Conservation (phyloP, 1,140 invertebrate species). For the Brachionus manjavacas region DNA sequence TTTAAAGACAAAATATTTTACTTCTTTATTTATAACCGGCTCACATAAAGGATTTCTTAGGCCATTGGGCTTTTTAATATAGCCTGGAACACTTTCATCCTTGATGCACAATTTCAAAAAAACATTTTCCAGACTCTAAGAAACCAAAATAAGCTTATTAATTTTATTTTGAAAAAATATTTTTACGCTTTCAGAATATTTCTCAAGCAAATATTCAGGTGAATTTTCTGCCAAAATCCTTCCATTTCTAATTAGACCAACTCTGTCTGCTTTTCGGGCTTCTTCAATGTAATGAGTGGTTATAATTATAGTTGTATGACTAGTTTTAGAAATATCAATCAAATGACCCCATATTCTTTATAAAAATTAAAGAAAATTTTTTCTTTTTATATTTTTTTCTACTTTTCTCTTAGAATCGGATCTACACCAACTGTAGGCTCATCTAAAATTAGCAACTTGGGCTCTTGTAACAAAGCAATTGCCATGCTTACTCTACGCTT, state of each 20-base stretch:
- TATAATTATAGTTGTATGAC: conserved; percentile 81
- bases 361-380: conserved; percentile 46
- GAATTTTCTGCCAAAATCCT: conserved; percentile 83
- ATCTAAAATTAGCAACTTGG: conserved; percentile 83
- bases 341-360: conserved; percentile 88
- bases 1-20: not conserved
- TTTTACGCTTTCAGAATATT: conserved; percentile 63
- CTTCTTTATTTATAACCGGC: not conserved
- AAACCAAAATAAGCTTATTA: conserved; percentile 49
- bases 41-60: not conserved
- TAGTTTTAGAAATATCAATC: conserved; percentile 71
- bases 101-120: conserved; percentile 77
- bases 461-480: conserved; percentile 83
- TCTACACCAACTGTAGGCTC: conserved; percentile 91
- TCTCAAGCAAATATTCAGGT: conserved; percentile 72
- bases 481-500: conserved; percentile 85
- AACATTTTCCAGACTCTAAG: conserved; percentile 80
- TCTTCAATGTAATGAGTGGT: conserved; percentile 92
- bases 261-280: conserved; percentile 76
- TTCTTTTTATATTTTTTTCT: not conserved
- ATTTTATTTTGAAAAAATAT: not conserved
- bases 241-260: conserved; percentile 87
- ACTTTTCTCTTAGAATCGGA: conserved; percentile 79
- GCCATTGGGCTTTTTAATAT: not conserved
- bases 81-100: conserved; percentile 45